phyloP scores from a whole-genome alignment of 2,888 invertebrate species.

The Actias luna region DNA sequence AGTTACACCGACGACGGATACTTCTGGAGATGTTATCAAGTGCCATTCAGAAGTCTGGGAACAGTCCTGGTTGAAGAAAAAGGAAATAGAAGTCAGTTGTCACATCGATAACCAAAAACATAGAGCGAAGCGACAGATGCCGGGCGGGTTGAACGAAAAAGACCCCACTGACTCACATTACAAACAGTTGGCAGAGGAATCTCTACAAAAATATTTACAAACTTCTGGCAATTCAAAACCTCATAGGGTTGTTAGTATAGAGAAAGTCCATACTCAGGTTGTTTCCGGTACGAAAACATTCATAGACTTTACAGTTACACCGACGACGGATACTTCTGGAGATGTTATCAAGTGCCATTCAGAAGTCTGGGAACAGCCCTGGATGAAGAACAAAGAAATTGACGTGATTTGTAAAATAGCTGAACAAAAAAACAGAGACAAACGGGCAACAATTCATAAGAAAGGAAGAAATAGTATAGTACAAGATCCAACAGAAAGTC shows the following conservation, averaged over 20 bases:
- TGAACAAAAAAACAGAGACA: not conserved
- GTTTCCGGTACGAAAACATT: too few species aligned
- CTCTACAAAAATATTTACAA: too few species aligned
- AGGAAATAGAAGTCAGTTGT: constrained; percentile 29
- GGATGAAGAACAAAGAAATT: constrained; percentile 26
- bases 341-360: constrained; percentile 25
- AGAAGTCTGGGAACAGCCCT: constrained; percentile 29
- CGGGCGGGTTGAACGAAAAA: too few species aligned
- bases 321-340: not conserved
- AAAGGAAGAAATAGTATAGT: constrained; percentile 22
- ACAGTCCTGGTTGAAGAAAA: constrained; percentile 24
- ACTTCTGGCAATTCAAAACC: too few species aligned
- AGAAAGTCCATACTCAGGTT: too few species aligned
- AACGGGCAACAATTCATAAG: constrained; percentile 7
- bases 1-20: constrained; percentile 15
- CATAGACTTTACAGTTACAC: constrained; percentile 29
- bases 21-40: constrained; percentile 15
- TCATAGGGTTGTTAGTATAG: too few species aligned
- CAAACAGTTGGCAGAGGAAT: too few species aligned
- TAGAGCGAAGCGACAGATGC: too few species aligned
- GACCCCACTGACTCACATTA: too few species aligned
- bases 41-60: constrained; percentile 28
- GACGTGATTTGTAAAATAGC: constrained; percentile 26
- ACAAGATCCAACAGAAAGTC: constrained; percentile 33
- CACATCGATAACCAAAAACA: not conserved